phyloP scores from a whole-genome alignment of 2,113 vertebrate species.

The Gavialis gangeticus region DNA sequence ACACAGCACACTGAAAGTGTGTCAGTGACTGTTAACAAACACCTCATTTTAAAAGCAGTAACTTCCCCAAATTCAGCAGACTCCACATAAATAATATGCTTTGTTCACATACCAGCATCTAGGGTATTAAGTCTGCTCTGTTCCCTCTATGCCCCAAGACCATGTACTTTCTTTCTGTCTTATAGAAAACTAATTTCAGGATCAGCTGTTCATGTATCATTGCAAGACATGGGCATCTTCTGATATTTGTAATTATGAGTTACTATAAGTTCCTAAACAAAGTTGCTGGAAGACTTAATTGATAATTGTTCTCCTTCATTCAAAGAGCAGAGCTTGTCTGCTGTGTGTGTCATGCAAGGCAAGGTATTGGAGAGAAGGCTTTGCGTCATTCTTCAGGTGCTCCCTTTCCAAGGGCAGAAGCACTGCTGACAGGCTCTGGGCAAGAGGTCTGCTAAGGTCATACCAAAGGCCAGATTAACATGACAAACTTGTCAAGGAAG shows the following conservation, averaged over 20 bases:
- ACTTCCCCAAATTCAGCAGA: not conserved
- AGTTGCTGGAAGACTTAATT: not conserved
- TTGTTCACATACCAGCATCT: rapidly evolving
- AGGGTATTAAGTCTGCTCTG: not conserved
- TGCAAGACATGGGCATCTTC: rapidly evolving
- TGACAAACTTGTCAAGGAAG: not conserved
- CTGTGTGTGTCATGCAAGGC: too few species aligned
- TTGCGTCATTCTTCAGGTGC: not conserved
- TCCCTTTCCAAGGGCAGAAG: not conserved
- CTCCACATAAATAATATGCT: not conserved
- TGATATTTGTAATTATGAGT: not conserved
- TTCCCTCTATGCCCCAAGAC: not conserved
- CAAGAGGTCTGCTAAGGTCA: not conserved
- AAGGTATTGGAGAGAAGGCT: not conserved
- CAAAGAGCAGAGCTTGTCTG: too few species aligned
- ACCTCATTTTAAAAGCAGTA: not conserved
- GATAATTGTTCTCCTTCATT: not conserved
- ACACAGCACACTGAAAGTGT: not conserved
- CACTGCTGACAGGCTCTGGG: not conserved
- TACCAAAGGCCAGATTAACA: not conserved
- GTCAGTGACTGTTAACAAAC: not conserved
- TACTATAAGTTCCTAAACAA: not conserved
- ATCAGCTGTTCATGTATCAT: not conserved
- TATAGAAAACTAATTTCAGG: not conserved
- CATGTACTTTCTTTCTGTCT: not conserved